phyloP scores from a whole-genome alignment of 2,797 vertebrate species.

The Enteromius anoplus region DNA sequence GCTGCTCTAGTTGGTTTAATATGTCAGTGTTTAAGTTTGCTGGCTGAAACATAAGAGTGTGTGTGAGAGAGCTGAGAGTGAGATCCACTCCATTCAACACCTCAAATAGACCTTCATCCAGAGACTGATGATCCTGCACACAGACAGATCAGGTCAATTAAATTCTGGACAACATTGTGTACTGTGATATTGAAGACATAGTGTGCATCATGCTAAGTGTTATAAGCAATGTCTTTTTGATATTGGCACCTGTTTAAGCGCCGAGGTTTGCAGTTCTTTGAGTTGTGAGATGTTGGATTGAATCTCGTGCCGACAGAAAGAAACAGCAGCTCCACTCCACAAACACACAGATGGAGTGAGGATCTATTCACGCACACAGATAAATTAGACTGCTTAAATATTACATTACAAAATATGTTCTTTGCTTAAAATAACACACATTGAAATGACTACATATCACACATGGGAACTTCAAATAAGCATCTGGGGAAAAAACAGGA shows the following conservation, averaged over 20 bases:
- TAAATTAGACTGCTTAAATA: background rate
- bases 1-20: slow-evolving; percentile 69
- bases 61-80: slow-evolving; percentile 77
- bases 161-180: background rate
- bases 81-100: slow-evolving; percentile 76
- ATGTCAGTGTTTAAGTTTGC: slow-evolving; percentile 67
- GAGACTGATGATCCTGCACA: slow-evolving; percentile 69
- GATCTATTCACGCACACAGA: slow-evolving; percentile 70
- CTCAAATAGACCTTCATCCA: slow-evolving; percentile 84
- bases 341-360: slow-evolving; percentile 70
- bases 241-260: slow-evolving; percentile 74
- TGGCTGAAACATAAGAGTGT: slow-evolving; percentile 71
- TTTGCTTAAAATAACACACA: background rate
- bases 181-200: no score
- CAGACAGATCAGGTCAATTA: background rate
- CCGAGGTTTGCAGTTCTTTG: slow-evolving; percentile 77
- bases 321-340: slow-evolving; percentile 66
- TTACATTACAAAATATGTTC: background rate
- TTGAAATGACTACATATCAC: background rate
- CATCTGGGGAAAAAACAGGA: background rate
- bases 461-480: background rate
- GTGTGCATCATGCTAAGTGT: background rate
- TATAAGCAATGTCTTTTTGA: slow-evolving; percentile 10
- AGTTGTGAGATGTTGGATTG: slow-evolving; percentile 76
- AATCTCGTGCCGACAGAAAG: slow-evolving; percentile 79